A percentile compares a stretch with the other conserved stretches of the same genome.
These are phyloP conservation scores for Spongilla lacustris DNA, from an alignment of 37 sponge, comb jelly and placozoan species.

Conservation along the genomic window DNA sequence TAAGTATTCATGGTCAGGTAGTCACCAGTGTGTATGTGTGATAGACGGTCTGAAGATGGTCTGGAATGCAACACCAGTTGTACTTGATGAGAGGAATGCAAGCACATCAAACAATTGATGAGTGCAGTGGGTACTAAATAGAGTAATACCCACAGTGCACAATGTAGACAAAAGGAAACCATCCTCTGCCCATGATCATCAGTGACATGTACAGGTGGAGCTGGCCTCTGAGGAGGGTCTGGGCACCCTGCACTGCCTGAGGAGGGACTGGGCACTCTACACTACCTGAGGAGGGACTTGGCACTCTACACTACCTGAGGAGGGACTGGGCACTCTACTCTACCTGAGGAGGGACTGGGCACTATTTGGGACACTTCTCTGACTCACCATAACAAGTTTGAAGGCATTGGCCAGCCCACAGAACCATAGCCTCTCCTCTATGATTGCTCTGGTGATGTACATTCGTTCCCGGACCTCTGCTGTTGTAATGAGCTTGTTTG, in stretches of 20 bases:
- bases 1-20: background rate
- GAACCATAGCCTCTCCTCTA: constrained; percentile 72
- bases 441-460: constrained; percentile 52
- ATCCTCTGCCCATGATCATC: too few species aligned
- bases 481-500: constrained; percentile 12
- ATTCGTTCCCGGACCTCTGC: constrained; percentile 50
- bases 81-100: background rate
- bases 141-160: background rate
- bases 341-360: too few species aligned
- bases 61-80: background rate
- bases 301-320: too few species aligned
- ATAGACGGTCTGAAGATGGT: background rate
- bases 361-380: too few species aligned
- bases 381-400: constrained; percentile 52
- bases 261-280: too few species aligned
- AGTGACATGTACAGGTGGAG: too few species aligned
- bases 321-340: too few species aligned
- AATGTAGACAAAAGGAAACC: too few species aligned
- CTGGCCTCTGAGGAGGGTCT: too few species aligned
- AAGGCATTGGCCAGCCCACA: constrained; percentile 58
- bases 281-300: too few species aligned
- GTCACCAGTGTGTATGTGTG: background rate
- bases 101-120: background rate
- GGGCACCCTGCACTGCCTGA: too few species aligned
- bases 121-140: background rate